A percentile compares a stretch with the other conserved stretches of the same genome.
Evolutionary conservation across 2,113 vertebrate genomes (phyloP).

Genomic region (Paracanthobrama guichenoti): DNA sequence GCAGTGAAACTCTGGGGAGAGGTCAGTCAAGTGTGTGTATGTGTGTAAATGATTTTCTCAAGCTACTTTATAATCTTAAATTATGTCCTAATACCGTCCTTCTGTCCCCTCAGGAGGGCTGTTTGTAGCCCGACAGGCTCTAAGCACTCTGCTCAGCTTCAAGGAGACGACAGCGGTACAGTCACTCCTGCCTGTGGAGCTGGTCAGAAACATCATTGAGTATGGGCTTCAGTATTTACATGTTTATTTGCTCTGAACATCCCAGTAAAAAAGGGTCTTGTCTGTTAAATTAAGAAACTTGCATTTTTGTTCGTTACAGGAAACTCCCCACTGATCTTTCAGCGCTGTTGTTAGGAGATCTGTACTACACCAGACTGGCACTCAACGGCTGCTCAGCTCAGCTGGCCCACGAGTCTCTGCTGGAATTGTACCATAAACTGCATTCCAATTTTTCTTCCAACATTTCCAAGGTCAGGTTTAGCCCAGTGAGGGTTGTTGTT

Average conservation of each 20-base stretch:
- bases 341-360: slow-evolving; percentile 85
- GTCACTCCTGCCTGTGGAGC: slow-evolving; percentile 80
- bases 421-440: slow-evolving; percentile 82
- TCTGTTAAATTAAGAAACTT: background rate
- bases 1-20: slow-evolving; percentile 75
- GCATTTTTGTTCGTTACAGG: slow-evolving; percentile 65
- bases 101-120: slow-evolving; percentile 76
- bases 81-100: background rate
- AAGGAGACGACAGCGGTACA: slow-evolving; percentile 83
- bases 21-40: slow-evolving; percentile 74
- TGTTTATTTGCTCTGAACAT: background rate
- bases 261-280: background rate
- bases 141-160: slow-evolving; percentile 88
- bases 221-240: slow-evolving; percentile 62
- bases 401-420: slow-evolving; percentile 80
- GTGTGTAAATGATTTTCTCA: background rate
- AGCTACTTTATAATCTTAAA: background rate
- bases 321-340: slow-evolving; percentile 83
- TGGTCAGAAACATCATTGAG: slow-evolving; percentile 80
- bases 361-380: slow-evolving; percentile 88
- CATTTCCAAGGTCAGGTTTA: slow-evolving; percentile 79
- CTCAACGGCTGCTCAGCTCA: slow-evolving; percentile 82
- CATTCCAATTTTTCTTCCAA: slow-evolving; percentile 87
- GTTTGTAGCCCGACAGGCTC: slow-evolving; percentile 88
- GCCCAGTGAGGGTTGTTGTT: background rate